Conservation (phyloP, 1,140 invertebrate species). For the Parasteatoda tepidariorum region DNA sequence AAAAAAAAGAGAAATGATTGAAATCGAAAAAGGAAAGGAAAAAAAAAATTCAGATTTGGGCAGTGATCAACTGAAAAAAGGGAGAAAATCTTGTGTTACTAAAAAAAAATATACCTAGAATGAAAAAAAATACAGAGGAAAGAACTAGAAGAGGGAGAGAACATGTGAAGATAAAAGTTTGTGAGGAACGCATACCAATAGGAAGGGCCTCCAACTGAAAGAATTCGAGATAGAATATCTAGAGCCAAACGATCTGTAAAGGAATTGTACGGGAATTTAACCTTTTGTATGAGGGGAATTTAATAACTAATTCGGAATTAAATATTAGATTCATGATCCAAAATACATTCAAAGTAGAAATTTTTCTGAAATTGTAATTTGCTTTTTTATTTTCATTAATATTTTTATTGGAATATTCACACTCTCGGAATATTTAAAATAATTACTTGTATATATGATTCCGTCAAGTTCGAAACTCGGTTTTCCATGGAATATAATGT, state of each 20-base stretch:
- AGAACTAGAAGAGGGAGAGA: neutral
- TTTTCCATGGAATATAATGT: too few species aligned
- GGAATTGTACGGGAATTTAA: conserved; percentile 27
- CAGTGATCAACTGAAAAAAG: neutral
- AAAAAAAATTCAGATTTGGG: neutral
- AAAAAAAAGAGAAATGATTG: neutral
- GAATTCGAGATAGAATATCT: conserved; percentile 15
- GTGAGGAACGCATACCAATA: conserved; percentile 20
- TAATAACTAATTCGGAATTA: neutral
- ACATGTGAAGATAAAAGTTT: neutral
- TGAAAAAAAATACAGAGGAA: neutral
- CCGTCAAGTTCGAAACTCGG: too few species aligned
- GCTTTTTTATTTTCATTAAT: too few species aligned
- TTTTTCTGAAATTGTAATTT: too few species aligned
- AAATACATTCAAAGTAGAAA: neutral
- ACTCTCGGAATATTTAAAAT: too few species aligned
- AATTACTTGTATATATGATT: too few species aligned
- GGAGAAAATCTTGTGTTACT: neutral
- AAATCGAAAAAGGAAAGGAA: neutral
- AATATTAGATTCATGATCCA: neutral
- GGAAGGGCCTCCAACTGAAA: conserved; percentile 20
- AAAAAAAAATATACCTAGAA: neutral
- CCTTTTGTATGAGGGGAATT: neutral
- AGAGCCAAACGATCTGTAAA: neutral
- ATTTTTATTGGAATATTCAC: too few species aligned